Evolutionary conservation across 1,140 invertebrate species (phyloP), one percentile per base, ranked within the genome.

Genomic region (Musca domestica): DNA sequence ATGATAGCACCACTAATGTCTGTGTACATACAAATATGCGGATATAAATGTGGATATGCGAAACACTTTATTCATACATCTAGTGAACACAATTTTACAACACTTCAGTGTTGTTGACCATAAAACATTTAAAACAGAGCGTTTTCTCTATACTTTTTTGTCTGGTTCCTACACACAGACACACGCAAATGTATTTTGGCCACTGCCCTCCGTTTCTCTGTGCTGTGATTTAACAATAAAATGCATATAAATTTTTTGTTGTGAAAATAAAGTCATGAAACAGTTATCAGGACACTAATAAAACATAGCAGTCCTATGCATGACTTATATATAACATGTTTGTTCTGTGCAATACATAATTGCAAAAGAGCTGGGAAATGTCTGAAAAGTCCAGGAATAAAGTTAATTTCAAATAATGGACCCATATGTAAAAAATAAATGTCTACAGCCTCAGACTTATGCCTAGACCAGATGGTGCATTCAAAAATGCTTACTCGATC

Each of bases 61-160:
- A 41, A 12, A 5, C 10, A 41, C 4, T 41, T 41, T 41, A 41
- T 41, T 41, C 34, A 41, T 41, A 41, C 34, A 7, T 41, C 6
- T 10, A 41, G 4, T 41, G 34, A 5, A 41, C 34, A 41, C 34
- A 41, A 41, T 41, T 41, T 41, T 41, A 41, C 34, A 41, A 41
- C 49, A 51, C 49, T 51, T 51, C 17, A 51, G 49, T 51, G 22
- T 51, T 51, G 49, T 51, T 51, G 49, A 51, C 49, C 49, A 51
- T 51, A 51, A 51, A 51, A 51, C 49, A 51, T 51, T 51, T 51
- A 20, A 51, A 51, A 22, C 49, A 51, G 49, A 20, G 7, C 49
- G 17, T 19, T 51, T 19, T 17, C 34, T 41, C 34, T 12, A 9
- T 5, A 12, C 34, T 10, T 41, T 41, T 41, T 41, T 41, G 4